Base-by-base conservation (phyloP, 1,140 invertebrate species). In the Chionoecetes opilio region DNA sequence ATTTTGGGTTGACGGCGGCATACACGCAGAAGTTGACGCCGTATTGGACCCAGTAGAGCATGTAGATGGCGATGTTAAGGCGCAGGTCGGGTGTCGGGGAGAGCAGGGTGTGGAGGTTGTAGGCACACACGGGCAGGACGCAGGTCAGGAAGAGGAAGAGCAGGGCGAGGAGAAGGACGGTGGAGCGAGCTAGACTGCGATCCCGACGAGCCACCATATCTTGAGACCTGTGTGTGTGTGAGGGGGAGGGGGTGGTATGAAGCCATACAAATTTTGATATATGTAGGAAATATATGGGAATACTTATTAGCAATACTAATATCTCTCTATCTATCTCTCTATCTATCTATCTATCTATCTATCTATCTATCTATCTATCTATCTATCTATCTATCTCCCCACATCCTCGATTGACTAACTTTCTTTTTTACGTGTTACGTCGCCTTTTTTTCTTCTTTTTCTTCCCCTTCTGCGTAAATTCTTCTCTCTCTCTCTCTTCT, bases 111-210 rank as follows among this genome's bases (percentile, higher is more conserved):
- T 32, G 26, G 90, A 95, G 38, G 94, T 95, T 95, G 94, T 95
- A 88, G 94, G 86, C 82, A 84, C 94, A 95, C 37, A 95, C 75
- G 32, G 94, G 94, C 6, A 95, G 32, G 17, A 95, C 94, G 53
- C 94, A 95, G 31, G 86, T n/a, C 17, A 95, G 94, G 91, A 95
- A 95, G 29, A 92, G 90, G 26, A 95, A 85, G 0, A 95, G 91
- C 5, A 95, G 94, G 5, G 94, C 84, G 2, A 95, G 53, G 32
- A 95, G 32, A 21, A 95, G 94, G 31, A 63, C 82, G 0, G 91
- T 82, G 0, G 94, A 95, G 31, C 91, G 41, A 46, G 92, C 34
- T 17, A 95, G 89, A 29, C 0, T 29, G 0, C 94, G 17, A 26
- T 32, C 63, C 3, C 85, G 37, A 2, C 75, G 8, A 0, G 41